These are phyloP conservation scores for Gobio occitaniae DNA, from an alignment of 2,797 vertebrate species.

Conservation along the genomic window DNA sequence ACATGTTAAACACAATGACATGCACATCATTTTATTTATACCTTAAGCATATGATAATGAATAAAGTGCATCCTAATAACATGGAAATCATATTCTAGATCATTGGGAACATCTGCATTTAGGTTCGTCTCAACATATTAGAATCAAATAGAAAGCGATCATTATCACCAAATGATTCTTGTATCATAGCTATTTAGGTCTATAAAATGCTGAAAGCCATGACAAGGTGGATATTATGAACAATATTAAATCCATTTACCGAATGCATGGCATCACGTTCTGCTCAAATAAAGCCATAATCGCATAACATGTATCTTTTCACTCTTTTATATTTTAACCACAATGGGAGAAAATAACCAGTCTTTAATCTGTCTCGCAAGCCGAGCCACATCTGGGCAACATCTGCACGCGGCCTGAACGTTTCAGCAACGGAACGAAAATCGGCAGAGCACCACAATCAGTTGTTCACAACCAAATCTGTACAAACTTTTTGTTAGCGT, in stretches of 20 bases:
- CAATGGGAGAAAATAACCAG: slow-evolving; percentile 18
- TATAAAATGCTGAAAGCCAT: neutral
- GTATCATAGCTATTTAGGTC: neutral
- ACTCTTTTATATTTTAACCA: neutral
- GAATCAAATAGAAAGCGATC: neutral
- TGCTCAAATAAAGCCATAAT: neutral
- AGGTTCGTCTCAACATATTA: slow-evolving; percentile 27
- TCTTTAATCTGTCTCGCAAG: slow-evolving; percentile 40
- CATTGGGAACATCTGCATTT: slow-evolving; percentile 42
- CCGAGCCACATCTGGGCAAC: slow-evolving; percentile 52
- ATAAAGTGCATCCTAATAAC: slow-evolving; percentile 53
- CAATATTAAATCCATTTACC: neutral
- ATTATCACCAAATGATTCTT: neutral
- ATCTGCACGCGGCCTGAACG: slow-evolving; percentile 35
- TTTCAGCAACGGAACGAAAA: neutral
- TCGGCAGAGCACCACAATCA: neutral
- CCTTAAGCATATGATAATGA: slow-evolving; percentile 54
- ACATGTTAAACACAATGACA: slow-evolving; percentile 53
- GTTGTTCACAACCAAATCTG: slow-evolving; percentile 23
- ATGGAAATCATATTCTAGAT: slow-evolving; percentile 44
- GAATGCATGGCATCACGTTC: neutral
- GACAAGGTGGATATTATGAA: neutral
- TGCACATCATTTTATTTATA: slow-evolving; percentile 54
- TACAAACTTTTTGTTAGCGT: slow-evolving; percentile 8
- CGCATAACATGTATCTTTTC: slow-evolving; percentile 15